Percentiles rank a stretch among this genome's conserved stretches.
phyloP scores from a whole-genome alignment of 2,113 vertebrate species.

The Heterotis niloticus region DNA sequence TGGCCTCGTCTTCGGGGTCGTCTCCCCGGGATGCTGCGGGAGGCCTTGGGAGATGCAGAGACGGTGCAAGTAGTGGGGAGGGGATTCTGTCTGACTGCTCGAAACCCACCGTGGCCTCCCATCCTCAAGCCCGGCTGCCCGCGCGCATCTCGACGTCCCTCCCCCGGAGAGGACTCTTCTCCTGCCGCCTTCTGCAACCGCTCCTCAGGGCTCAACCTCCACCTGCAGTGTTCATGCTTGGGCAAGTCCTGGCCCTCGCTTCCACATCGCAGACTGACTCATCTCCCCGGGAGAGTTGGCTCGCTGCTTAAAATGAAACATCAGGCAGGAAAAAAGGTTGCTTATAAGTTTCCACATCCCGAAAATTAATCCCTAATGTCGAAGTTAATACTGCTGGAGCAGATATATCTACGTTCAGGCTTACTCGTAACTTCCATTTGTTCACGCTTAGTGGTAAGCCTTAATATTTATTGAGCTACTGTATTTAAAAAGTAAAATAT shows the following conservation, averaged over 20 bases:
- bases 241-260: neutral
- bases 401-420: too few species aligned
- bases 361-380: neutral
- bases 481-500: too few species aligned
- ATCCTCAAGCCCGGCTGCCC: conserved; percentile 16
- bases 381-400: conserved; percentile 2
- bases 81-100: conserved; percentile 5
- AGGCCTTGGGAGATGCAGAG: neutral
- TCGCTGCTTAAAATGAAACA: neutral
- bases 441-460: neutral
- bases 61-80: neutral
- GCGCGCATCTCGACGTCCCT: neutral
- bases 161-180: conserved; percentile 1
- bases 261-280: neutral
- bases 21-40: neutral
- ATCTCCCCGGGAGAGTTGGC: neutral
- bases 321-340: conserved; percentile 1
- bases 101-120: neutral
- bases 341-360: neutral
- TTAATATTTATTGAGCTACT: neutral
- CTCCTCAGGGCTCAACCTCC: conserved; percentile 21
- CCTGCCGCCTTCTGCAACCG: neutral
- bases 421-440: neutral
- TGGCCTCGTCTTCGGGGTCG: neutral
- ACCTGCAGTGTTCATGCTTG: conserved; percentile 10